These are phyloP conservation scores for Autographa pulchrina DNA, from an alignment of 2,888 invertebrate genomes.

Conservation along the genomic window DNA sequence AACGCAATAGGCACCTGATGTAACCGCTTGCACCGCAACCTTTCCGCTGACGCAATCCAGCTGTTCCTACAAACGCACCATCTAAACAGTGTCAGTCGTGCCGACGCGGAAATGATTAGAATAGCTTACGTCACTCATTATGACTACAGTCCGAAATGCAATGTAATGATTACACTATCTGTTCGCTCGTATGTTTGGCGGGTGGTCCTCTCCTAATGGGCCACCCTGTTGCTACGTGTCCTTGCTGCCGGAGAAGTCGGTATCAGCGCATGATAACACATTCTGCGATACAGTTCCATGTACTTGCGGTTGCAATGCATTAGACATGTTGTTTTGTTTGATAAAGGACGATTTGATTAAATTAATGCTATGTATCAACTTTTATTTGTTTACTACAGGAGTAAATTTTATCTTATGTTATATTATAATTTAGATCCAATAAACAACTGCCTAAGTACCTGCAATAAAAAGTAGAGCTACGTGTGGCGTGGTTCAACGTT, in stretches of 20 bases:
- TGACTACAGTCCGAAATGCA: conserved; percentile 46
- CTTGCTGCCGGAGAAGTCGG: background rate
- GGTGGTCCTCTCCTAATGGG: conserved; percentile 35
- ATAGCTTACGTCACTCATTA: conserved; percentile 72
- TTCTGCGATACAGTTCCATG: background rate
- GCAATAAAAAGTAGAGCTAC: too few relatives aligned
- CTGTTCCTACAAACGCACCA: conserved; percentile 71
- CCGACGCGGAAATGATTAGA: conserved; percentile 82
- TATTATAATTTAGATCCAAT: too few relatives aligned
- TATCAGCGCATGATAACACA: background rate
- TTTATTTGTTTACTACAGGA: too few relatives aligned
- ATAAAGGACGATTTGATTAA: background rate
- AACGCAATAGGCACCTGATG: conserved; percentile 79
- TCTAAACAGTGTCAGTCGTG: conserved; percentile 78
- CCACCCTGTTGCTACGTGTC: conserved; percentile 21
- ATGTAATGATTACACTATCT: conserved; percentile 43
- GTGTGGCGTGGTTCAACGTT: too few relatives aligned
- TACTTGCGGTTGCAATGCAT: background rate
- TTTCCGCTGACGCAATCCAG: conserved; percentile 85
- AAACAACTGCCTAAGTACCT: too few relatives aligned
- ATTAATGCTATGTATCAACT: background rate
- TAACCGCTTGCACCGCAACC: conserved; percentile 83
- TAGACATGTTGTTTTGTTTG: background rate
- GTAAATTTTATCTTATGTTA: too few relatives aligned
- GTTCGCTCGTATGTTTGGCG: conserved; percentile 15